phyloP scores from a whole-genome alignment of 2,113 vertebrate genomes.

The Lontra canadensis region DNA sequence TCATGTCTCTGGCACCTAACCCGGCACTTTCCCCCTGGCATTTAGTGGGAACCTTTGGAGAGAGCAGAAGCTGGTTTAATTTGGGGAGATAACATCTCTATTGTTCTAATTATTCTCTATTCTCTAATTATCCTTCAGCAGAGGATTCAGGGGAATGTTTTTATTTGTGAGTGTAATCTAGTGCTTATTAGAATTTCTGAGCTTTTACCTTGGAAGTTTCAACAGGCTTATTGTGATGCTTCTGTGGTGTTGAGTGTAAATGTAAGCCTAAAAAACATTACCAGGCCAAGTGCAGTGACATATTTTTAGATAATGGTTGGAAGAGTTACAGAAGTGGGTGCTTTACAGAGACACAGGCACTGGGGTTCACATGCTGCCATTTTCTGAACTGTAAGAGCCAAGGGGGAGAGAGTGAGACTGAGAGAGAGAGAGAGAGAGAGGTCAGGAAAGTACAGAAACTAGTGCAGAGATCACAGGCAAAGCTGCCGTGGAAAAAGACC shows the following conservation, averaged over 20 bases:
- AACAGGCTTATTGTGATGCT: conserved; percentile 18
- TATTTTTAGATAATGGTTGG: neutral
- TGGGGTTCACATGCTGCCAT: neutral
- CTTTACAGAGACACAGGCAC: neutral
- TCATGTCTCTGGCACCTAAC: neutral
- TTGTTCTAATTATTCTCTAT: conserved; percentile 38
- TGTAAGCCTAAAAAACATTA: conserved; percentile 9
- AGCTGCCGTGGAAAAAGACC: neutral
- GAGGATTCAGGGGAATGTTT: neutral
- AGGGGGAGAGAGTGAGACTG: neutral
- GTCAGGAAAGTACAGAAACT: neutral
- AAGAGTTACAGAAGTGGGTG: neutral
- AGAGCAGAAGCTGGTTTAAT: neutral
- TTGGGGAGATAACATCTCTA: neutral
- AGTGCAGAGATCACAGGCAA: neutral
- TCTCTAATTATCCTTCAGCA: conserved; percentile 31
- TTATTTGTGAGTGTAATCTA: neutral
- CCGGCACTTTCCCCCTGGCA: fast-evolving
- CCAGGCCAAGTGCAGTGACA: neutral
- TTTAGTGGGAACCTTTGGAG: conserved; percentile 12
- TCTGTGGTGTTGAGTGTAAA: conserved; percentile 23
- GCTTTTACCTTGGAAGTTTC: conserved; percentile 39
- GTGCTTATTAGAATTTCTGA: conserved; percentile 39
- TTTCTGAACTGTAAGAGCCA: neutral
- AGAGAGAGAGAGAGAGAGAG: neutral